Evolutionary conservation across 2,797 vertebrate genomes (phyloP).

Genomic region (Ctenopoma multispine): DNA sequence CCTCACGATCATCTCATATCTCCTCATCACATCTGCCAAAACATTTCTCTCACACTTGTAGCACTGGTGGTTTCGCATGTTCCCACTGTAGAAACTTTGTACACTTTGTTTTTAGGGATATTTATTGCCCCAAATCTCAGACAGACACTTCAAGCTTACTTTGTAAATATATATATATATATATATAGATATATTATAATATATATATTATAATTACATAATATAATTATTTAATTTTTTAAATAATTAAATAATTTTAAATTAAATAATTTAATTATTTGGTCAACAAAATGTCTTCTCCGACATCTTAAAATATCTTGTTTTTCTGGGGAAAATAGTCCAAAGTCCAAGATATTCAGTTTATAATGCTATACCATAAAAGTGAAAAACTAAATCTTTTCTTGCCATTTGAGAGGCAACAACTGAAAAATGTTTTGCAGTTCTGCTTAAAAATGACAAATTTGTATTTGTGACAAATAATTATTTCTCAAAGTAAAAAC

Average conservation of each 20-base stretch:
- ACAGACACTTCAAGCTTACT: background rate
- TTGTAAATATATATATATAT: too few species aligned
- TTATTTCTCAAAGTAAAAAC: too few species aligned
- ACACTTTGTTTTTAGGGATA: slow-evolving; percentile 6
- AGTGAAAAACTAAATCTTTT: background rate
- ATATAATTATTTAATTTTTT: too few species aligned
- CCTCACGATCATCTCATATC: slow-evolving; percentile 73
- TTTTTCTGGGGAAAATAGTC: background rate
- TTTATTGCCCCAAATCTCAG: background rate
- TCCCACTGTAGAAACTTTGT: slow-evolving; percentile 13
- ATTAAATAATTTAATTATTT: too few species aligned
- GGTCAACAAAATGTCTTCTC: background rate
- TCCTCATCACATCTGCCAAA: slow-evolving; percentile 76
- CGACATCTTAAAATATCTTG: too few species aligned
- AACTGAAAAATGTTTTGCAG: too few species aligned
- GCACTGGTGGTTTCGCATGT: slow-evolving; percentile 34
- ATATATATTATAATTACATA: too few species aligned
- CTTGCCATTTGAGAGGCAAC: background rate
- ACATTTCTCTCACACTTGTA: slow-evolving; percentile 73
- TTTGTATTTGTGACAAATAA: too few species aligned
- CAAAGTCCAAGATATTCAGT: background rate
- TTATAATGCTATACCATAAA: background rate
- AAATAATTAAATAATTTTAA: too few species aligned
- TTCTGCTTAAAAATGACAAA: too few species aligned
- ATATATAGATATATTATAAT: too few species aligned